These are phyloP conservation scores for Nebria ingens DNA, from an alignment of 1,140 invertebrate species.

Conservation along the genomic window DNA sequence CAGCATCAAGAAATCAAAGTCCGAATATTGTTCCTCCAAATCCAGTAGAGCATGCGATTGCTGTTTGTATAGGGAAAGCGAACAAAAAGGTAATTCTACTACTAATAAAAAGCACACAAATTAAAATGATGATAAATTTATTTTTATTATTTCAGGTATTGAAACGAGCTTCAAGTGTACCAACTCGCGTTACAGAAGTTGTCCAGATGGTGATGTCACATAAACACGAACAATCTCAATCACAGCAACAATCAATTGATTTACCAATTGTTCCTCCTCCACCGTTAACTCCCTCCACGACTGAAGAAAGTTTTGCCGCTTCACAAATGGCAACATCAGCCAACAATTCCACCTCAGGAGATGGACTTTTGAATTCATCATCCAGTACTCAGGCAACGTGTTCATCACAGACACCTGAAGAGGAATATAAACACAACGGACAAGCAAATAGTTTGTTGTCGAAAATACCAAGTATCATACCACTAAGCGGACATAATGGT, in stretches of 20 bases:
- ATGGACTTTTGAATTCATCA: conserved; percentile 20
- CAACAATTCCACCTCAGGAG: conserved; percentile 21
- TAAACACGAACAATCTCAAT: conserved; percentile 37
- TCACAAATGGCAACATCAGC: conserved; percentile 33
- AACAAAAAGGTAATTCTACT: conserved; percentile 36
- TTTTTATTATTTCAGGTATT: conserved; percentile 33
- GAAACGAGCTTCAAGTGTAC: conserved; percentile 51
- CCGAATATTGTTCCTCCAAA: conserved; percentile 39
- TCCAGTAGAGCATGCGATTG: conserved; percentile 25
- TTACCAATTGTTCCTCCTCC: conserved; percentile 20
- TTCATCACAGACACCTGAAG: conserved; percentile 33
- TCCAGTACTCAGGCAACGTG: conserved; percentile 30
- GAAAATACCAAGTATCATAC: conserved; percentile 49
- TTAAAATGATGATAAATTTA: conserved; percentile 10
- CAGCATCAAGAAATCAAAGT: conserved; percentile 57
- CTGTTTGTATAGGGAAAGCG: conserved; percentile 21
- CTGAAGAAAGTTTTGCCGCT: conserved; percentile 40
- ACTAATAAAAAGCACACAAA: background rate
- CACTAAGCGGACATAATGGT: conserved; percentile 48
- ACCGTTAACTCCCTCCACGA: conserved; percentile 40
- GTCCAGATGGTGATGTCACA: conserved; percentile 29
- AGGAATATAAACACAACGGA: conserved; percentile 27
- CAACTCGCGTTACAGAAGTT: conserved; percentile 40
- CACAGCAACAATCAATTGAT: conserved; percentile 40
- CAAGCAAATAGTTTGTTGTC: conserved; percentile 32